Conservation (phyloP, 2,888 invertebrate genomes). For the Disparrhopalites patrizii region DNA sequence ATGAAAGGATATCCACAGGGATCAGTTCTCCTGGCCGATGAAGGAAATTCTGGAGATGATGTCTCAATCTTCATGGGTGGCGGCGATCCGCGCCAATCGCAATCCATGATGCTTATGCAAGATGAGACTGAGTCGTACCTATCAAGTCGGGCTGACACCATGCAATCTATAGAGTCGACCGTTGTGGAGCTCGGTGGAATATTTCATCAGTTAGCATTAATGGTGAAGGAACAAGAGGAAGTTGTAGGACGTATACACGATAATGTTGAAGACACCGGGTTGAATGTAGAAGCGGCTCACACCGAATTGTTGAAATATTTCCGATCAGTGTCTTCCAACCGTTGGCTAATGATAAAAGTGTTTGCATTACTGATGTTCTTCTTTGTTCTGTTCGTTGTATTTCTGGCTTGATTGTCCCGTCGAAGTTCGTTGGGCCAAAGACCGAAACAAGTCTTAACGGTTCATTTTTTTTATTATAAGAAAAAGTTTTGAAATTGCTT, state of each 20-base stretch:
- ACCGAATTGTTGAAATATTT: slow-evolving; percentile 96
- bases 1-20: slow-evolving; percentile 55
- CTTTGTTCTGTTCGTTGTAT: slow-evolving; percentile 97
- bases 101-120: slow-evolving; percentile 71
- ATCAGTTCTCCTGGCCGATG: slow-evolving; percentile 52
- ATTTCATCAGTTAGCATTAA: slow-evolving; percentile 89
- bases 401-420: slow-evolving; percentile 86
- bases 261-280: slow-evolving; percentile 89
- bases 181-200: slow-evolving; percentile 99
- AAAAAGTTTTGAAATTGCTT: no score
- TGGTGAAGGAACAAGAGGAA: slow-evolving; percentile 99
- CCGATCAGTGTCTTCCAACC: slow-evolving; percentile 91
- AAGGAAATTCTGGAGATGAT: slow-evolving; percentile 53
- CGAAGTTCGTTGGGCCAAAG: no score
- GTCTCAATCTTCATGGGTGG: slow-evolving; percentile 83
- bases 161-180: slow-evolving; percentile 98
- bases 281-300: slow-evolving; percentile 98
- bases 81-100: slow-evolving; percentile 59
- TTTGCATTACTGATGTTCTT: slow-evolving; percentile 98
- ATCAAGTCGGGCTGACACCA: slow-evolving; percentile 89
- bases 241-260: slow-evolving; percentile 96
- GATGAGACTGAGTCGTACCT: slow-evolving; percentile 83
- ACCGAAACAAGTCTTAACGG: no score
- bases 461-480: no score
- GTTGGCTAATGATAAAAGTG: slow-evolving; percentile 99